Evolutionary conservation across 2,888 invertebrate genomes (phyloP), one percentile per base, ranked within the genome.

Genomic region (Girardia tigrina): DNA sequence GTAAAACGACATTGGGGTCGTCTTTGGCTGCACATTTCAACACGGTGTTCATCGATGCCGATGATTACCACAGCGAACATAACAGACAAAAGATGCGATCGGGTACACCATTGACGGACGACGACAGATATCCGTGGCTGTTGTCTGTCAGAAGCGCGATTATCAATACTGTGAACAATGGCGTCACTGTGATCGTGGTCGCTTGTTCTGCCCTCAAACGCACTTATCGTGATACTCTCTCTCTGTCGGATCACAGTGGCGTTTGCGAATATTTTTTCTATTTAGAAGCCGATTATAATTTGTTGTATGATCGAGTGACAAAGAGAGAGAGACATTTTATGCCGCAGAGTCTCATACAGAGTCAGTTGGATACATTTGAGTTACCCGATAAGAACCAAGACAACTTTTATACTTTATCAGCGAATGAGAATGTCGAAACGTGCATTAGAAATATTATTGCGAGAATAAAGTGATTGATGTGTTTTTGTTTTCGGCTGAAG

Each of bases 121-220:
- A 29, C 20, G 73, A 73, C 56, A 28, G 73, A 26, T 26, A 29
- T 26, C 73, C 73, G 4, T 73, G 73, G 73, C 26, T 73, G 14
- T 6, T 29, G 20, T 20, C 16, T 26, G 26, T 73, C 4, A 26
- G 42, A 28, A 73, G 56, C 4, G 73, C 36, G 2, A 23, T 71
- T n/a, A 23, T 29, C n/a, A 28, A 71, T 71, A 14, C 23, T 2
- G 14, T 27, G n/a, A 71, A 71, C 23, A 23, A 12, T n/a, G 23
- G 23, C 27, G 27, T 12, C 4, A n/a, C n/a, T 6, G 6, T 8
- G 6, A 16, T 56, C 4, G 71, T 71, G 16, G 36, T 73, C 26
- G 26, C 73, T 36, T 73, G 73, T 36, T 73, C 73, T 4, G 73
- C 73, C 26, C 23, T 73, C 4, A 73, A 73, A 20, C 4, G 56